Base-by-base conservation (phyloP, 1,140 invertebrate genomes). In the Zophobas morio region DNA sequence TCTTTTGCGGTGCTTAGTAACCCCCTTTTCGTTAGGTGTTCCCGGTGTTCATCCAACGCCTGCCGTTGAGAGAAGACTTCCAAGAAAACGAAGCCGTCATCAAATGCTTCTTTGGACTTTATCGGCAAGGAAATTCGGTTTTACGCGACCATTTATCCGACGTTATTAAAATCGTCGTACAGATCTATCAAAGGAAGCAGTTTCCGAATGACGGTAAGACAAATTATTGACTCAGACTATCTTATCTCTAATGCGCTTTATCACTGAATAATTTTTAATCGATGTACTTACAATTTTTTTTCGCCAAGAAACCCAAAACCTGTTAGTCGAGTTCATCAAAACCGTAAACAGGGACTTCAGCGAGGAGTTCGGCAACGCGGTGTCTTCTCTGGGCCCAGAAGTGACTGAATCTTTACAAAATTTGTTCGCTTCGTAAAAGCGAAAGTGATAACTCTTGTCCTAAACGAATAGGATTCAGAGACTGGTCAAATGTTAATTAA, bases 41-140 rank as follows among this genome's bases (percentile, higher is more conserved):
- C 60, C 93, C 94, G 5, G 92, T 92, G 32, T 91, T 94, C 56
- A 85, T 96, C 0, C 87, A 91, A 77, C 90, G 91, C 84, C 84
- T 96, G 54, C 95, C 95, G 20, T 83, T 96, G 20, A 90, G 91
- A 76, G 90, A 94, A 86, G 95, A 96, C 85, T 91, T 90, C 79
- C 90, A 92, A 75, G 95, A 96, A 82, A 93, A 94, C 82, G 89
- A 90, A 34, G 90, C 92, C 33, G 89, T 96, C 2, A 92, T 92
- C 72, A 90, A 90, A 73, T 91, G 92, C 81, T 89, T 96, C 66
- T 84, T 88, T 37, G 86, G 88, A 4, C 86, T 96, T 0, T 93
- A 92, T 78, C 86, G 89, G 80, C 86, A 88, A 70, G 89, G 90
- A 0, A 88, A 90, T 79, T 85, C 88, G 36, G 81, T 88, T 49